phyloP scores from a whole-genome alignment of 1,140 invertebrate species.

The Batillaria attramentaria region DNA sequence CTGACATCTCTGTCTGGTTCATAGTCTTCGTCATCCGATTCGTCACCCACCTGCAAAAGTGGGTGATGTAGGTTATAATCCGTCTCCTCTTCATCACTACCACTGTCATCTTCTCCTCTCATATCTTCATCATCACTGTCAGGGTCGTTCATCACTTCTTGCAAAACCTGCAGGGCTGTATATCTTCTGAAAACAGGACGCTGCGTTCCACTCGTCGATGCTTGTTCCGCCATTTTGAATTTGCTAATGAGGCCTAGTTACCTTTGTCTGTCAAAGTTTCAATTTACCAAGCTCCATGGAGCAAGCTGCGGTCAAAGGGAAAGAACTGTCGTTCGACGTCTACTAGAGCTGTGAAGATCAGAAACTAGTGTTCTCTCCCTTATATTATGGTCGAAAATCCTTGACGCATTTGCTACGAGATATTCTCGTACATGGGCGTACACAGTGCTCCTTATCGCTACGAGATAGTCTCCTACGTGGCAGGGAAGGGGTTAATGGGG shows the following conservation, averaged over 20 bases:
- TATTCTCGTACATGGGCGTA: too few species aligned
- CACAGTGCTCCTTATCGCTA: too few species aligned
- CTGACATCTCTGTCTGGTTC: background rate
- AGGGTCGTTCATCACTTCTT: background rate
- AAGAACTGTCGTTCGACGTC: background rate
- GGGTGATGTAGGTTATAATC: background rate
- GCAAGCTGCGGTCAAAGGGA: background rate
- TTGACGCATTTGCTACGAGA: too few species aligned
- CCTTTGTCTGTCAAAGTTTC: background rate
- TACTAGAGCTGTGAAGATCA: background rate
- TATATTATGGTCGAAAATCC: too few species aligned
- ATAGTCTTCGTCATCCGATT: background rate
- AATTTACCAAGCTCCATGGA: background rate
- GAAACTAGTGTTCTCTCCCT: too few species aligned
- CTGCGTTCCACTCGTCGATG: background rate
- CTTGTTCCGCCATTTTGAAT: background rate
- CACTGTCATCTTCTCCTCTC: background rate
- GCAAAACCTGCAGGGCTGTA: too few species aligned
- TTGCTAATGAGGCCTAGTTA: background rate
- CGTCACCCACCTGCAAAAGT: background rate
- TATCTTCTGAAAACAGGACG: background rate
- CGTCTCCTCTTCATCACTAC: background rate
- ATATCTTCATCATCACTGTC: slow-evolving; percentile 1
- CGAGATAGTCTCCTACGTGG: too few species aligned
- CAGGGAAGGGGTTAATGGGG: too few species aligned